Evolutionary conservation across 2,888 invertebrate genomes (phyloP), one percentile per base, ranked within the genome.

Genomic region (Anorthoa munda): DNA sequence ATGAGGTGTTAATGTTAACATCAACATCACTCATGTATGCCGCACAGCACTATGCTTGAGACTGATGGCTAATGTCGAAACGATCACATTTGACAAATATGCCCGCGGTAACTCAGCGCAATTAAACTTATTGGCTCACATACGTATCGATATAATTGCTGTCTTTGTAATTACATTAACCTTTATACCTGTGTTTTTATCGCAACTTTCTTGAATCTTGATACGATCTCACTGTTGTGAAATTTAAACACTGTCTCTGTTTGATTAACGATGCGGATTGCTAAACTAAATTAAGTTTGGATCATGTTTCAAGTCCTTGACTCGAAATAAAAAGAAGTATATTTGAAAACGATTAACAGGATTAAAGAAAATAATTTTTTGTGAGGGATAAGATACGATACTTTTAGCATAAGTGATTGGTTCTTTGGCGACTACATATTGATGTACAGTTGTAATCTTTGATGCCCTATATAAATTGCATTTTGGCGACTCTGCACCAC

Each of bases 11-110:
- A 79, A 84, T 76, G 82, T 83, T 82, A 79, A 84, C 84, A 87
- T 84, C 82, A 83, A 86, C 81, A 84, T 87, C 81, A 85, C 77
- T 71, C 18, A 67, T 65, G 74, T 72, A 39, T 59, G 58, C 67
- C 65, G 72, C 77, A 81, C 64, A 61, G 69, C 77, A 81, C 76
- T 86, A 82, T 85, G 82, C 75, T 50, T 55, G 66, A 73, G 78
- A 81, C 81, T 82, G 88, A 87, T 85, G 76, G 86, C 72, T 82
- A 71, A 83, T 91, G 88, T 87, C 77, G 89, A 86, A 91, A 91
- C 78, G 77, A 82, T 81, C 76, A 70, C 66, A 74, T 86, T 89
- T 89, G 88, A 91, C 90, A 89, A 90, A 91, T 90, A 84, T 79
- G 76, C 77, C 73, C 70, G 66, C 79, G 45, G 66, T 21, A 70